Evolutionary conservation across 2,888 invertebrate species (phyloP), one percentile per base, ranked within the genome.

Genomic region (Halictus ligatus): DNA sequence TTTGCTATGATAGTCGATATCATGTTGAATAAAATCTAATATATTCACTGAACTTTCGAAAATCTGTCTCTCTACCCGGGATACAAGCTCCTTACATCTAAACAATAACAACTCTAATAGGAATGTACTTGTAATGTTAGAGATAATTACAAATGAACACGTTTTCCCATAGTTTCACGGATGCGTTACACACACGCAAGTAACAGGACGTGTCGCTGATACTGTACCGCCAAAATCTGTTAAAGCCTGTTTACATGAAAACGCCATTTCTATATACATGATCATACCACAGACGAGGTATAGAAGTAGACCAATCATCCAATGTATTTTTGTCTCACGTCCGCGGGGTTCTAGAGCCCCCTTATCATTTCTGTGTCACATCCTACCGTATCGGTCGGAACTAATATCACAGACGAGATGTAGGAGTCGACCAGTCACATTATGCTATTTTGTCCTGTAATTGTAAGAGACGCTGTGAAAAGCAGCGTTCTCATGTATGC

Each of bases 141-240:
- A 75, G 54, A 72, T 54, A 74, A 78, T 80, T 75, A 80, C 25
- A 75, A 76, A 48, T 13, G 72, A 84, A 58, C 64, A 82, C 78
- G 73, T 88, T 86, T 76, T 69, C 60, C 72, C 64, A 76, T 76
- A 71, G n/a, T 78, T 88, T 81, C 46, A 75, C 48, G 75, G 35
- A 54, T 78, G 58, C 72, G 64, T 71, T 74, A 81, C 67, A 73
- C 48, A 64, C 75, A 79, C 35, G n/a, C 64, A 81, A 71, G 29
- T 25, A 78, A 54, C 29, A 74, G 71, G 54, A 48, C 54, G 82
- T 77, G 64, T 64, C 40, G 75, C 71, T 74, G 50, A 48, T 77
- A 60, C 67, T 80, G 75, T 81, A 81, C 88, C 88, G 88, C 86
- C 88, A 88, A 88, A 88, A 88, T 81, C 60, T 72, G 75, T 79